These are phyloP conservation scores for Cherax quadricarinatus DNA, from an alignment of 1,140 invertebrate genomes.

Conservation along the genomic window DNA sequence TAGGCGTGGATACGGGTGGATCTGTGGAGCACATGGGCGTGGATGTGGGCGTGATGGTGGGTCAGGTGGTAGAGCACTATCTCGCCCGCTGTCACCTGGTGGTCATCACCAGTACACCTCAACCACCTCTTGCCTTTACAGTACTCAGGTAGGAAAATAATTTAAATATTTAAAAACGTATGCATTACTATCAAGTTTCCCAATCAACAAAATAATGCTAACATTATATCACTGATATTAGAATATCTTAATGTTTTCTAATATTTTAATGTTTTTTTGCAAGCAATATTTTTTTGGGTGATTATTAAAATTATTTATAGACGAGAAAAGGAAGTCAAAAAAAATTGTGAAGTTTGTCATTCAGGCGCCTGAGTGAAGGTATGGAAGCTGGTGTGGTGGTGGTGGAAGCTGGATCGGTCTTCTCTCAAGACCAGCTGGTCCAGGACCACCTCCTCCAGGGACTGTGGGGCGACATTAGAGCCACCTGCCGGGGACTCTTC, in stretches of 20 bases:
- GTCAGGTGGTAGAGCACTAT: not conserved
- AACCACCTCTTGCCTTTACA: not conserved
- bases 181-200: too few species aligned
- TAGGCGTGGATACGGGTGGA: not conserved
- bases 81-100: slow-evolving; percentile 8
- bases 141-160: not conserved
- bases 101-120: slow-evolving; percentile 11
- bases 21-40: not conserved
- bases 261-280: too few species aligned
- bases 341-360: too few species aligned
- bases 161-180: not conserved
- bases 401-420: not conserved
- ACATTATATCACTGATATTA: not conserved
- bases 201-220: too few species aligned
- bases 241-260: too few species aligned
- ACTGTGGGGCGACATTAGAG: not conserved
- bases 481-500: not conserved
- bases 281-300: too few species aligned
- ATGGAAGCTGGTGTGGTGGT: too few species aligned
- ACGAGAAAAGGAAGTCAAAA: too few species aligned
- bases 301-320: too few species aligned
- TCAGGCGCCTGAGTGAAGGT: too few species aligned
- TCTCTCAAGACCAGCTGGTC: not conserved
- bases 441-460: not conserved
- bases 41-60: slow-evolving; percentile 17